A percentile compares a stretch with the other conserved stretches of the same genome.
Evolutionary conservation across 2,797 vertebrate species (phyloP).

Genomic region (Pterois miles): DNA sequence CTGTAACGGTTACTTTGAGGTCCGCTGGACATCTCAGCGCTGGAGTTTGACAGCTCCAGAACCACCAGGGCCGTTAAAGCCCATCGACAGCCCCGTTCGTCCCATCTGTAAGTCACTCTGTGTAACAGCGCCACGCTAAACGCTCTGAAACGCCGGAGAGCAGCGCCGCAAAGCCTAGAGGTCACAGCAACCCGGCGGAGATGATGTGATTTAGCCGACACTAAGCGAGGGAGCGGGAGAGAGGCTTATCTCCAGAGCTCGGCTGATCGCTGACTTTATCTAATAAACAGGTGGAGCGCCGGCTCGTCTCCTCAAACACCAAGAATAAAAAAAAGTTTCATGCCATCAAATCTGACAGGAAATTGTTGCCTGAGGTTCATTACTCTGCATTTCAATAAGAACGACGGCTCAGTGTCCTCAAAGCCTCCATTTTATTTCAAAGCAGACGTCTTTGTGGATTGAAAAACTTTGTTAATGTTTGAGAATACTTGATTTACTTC

Average conservation of each 20-base stretch:
- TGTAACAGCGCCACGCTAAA: constrained; percentile 9
- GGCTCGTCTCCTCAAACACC: constrained; percentile 24
- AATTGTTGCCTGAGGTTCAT: constrained; percentile 15
- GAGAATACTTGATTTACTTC: background rate
- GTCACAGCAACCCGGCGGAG: constrained; percentile 26
- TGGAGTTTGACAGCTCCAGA: background rate
- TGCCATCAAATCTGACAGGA: constrained; percentile 28
- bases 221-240: constrained; percentile 14
- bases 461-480: background rate
- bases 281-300: constrained; percentile 51
- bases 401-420: background rate
- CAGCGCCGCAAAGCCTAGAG: constrained; percentile 9
- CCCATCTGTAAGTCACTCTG: constrained; percentile 10
- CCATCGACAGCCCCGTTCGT: background rate
- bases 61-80: background rate
- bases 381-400: constrained; percentile 2
- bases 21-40: constrained; percentile 1
- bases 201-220: constrained; percentile 43
- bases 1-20: background rate
- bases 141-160: background rate
- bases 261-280: constrained; percentile 47
- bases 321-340: constrained; percentile 21
- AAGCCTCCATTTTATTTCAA: background rate
- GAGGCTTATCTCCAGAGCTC: constrained; percentile 44
- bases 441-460: background rate